phyloP scores from a whole-genome alignment of 2,113 vertebrate species.

The Phaethon lepturus region DNA sequence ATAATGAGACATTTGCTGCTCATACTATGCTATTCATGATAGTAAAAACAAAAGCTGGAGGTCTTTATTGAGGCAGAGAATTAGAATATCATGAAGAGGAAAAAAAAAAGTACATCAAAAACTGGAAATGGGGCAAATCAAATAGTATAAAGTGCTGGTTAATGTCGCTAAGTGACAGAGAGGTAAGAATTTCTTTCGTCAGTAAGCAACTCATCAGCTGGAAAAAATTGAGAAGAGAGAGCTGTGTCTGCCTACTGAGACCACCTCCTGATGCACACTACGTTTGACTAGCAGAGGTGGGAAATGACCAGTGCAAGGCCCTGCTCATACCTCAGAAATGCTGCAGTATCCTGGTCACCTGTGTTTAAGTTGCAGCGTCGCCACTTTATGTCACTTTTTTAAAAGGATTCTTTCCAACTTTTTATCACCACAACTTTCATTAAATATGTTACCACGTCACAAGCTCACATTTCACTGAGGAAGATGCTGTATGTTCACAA shows the following conservation, averaged over 20 bases:
- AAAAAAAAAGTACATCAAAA: background rate
- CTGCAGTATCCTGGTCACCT: background rate
- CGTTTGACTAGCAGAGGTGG: background rate
- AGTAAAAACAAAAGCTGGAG: background rate
- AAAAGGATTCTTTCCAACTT: background rate
- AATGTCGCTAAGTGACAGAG: background rate
- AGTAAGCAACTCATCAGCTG: background rate
- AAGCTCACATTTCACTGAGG: background rate
- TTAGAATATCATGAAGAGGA: background rate
- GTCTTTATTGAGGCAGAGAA: background rate
- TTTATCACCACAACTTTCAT: background rate
- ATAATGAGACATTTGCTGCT: background rate
- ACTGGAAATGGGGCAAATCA: background rate
- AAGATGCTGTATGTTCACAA: background rate
- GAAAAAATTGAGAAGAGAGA: background rate
- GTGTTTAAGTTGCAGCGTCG: rapidly evolving
- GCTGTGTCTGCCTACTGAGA: background rate
- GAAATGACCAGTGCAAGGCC: background rate
- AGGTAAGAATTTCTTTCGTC: background rate
- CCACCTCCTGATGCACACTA: background rate
- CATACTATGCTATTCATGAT: background rate
- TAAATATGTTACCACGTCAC: background rate
- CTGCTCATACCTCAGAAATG: background rate
- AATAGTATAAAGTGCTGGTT: background rate
- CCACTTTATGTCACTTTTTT: background rate